phyloP scores from a whole-genome alignment of 53 echinoderm and acorn worm genomes.

The Echinometra lucunter region DNA sequence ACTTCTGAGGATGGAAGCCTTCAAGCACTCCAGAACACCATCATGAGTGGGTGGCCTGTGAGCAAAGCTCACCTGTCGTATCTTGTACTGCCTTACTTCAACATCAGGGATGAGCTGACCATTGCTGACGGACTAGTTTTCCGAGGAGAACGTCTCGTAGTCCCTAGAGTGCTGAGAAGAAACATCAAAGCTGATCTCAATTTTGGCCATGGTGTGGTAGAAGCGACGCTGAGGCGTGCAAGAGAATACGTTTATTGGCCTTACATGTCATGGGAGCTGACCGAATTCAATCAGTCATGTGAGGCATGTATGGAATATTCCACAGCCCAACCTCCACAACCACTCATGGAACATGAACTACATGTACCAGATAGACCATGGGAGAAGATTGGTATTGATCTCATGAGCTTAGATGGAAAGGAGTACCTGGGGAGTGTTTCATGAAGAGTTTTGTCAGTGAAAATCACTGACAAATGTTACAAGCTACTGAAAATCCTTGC shows the following conservation, averaged over 20 bases:
- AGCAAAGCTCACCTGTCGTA: conserved; percentile 52
- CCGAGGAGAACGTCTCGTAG: conserved; percentile 71
- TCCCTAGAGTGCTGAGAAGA: conserved; percentile 69
- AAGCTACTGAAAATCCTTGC: too few species aligned
- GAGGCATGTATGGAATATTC: conserved; percentile 60
- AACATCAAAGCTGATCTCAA: conserved; percentile 67
- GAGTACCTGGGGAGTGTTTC: conserved; percentile 66
- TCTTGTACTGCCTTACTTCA: conserved; percentile 56
- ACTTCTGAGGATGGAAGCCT: conserved; percentile 56
- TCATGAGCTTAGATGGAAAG: background rate
- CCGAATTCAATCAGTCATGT: conserved; percentile 47
- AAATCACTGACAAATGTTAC: too few species aligned
- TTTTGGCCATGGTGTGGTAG: conserved; percentile 72
- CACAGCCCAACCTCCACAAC: conserved; percentile 35
- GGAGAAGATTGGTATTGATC: conserved; percentile 76
- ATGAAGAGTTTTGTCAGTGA: too few species aligned
- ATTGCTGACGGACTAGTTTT: conserved; percentile 70
- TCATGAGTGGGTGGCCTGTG: conserved; percentile 74
- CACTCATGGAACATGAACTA: conserved; percentile 66
- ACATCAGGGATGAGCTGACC: conserved; percentile 69
- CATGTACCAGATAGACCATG: conserved; percentile 56
- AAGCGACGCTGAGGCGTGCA: conserved; percentile 67
- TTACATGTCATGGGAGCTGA: conserved; percentile 11
- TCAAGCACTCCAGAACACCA: conserved; percentile 47
- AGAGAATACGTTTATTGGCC: conserved; percentile 71